A percentile compares a stretch with the other conserved stretches of the same genome.
Evolutionary conservation across 2,888 invertebrate species (phyloP).

Genomic region (Caradrina kadenii): DNA sequence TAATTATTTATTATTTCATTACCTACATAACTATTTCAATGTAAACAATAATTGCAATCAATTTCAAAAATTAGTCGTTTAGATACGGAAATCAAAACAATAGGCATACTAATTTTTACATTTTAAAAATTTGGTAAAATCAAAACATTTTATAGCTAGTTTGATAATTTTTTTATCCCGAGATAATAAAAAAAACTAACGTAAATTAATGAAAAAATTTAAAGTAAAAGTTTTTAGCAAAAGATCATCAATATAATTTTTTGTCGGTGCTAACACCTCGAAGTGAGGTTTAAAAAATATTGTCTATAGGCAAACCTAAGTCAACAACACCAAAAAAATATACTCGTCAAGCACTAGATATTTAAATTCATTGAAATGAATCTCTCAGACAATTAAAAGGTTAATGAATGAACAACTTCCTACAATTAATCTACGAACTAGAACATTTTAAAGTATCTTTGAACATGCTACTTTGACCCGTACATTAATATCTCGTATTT

Average conservation of each 20-base stretch:
- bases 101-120: no score
- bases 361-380: conserved; percentile 52
- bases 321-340: conserved; percentile 50
- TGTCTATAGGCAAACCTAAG: conserved; percentile 1
- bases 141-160: no score
- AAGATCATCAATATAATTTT: not conserved
- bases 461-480: conserved; percentile 73
- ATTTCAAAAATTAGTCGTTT: not conserved
- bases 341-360: conserved; percentile 60
- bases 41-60: conserved; percentile 12
- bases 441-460: conserved; percentile 65
- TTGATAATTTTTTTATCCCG: no score
- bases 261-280: conserved; percentile 1
- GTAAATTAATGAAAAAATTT: no score
- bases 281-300: not conserved
- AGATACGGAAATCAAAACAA: no score
- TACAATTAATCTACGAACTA: conserved; percentile 70
- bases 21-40: not conserved
- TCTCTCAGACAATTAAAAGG: conserved; percentile 34
- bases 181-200: no score
- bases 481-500: conserved; percentile 57
- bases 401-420: conserved; percentile 47
- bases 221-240: not conserved
- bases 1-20: not conserved
- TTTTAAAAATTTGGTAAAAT: no score